Evolutionary conservation across 2,888 invertebrate species (phyloP).

Genomic region (Macrosiphum euphorbiae): DNA sequence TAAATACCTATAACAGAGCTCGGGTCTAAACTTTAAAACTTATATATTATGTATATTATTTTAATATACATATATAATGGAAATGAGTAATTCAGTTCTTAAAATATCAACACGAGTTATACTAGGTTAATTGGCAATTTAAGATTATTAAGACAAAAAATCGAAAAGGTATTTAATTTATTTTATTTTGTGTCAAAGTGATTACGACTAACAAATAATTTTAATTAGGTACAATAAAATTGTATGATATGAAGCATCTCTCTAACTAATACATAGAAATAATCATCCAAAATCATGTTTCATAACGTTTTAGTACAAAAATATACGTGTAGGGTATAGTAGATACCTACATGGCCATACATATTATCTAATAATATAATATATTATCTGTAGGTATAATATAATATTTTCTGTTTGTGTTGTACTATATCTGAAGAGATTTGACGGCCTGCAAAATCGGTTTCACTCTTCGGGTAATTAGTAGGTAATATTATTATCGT

Average conservation of each 20-base stretch:
- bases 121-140: too few species aligned
- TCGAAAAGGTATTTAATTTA: too few species aligned
- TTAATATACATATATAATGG: too few species aligned
- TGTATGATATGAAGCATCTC: not conserved
- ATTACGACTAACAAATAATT: not conserved
- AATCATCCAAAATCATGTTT: not conserved
- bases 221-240: not conserved
- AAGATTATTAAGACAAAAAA: too few species aligned
- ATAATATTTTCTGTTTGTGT: not conserved
- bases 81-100: too few species aligned
- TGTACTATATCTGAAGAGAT: not conserved
- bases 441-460: not conserved
- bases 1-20: too few species aligned
- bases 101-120: too few species aligned
- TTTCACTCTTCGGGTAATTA: not conserved
- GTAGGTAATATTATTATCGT: not conserved
- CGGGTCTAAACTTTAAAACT: too few species aligned
- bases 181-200: not conserved
- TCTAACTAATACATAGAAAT: not conserved
- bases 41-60: too few species aligned
- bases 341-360: not conserved
- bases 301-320: not conserved
- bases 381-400: not conserved
- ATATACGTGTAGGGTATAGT: not conserved
- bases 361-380: not conserved